Conservation (phyloP, 2,797 vertebrate genomes). For the Balearica regulorum region DNA sequence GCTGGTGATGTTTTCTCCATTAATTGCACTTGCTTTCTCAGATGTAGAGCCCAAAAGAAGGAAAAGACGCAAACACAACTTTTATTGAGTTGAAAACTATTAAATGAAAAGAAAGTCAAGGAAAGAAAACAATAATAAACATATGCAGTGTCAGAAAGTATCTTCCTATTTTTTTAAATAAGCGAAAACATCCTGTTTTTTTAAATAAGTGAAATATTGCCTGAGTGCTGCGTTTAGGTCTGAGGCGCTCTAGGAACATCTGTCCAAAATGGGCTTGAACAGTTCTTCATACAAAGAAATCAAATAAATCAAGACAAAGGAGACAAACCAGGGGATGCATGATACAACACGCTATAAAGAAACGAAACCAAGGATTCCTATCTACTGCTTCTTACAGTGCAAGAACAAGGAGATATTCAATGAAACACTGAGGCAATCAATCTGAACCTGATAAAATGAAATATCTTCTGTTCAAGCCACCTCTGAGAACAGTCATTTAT, state of each 20-base stretch:
- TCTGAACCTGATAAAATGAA: not conserved
- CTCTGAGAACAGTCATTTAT: conserved; percentile 13
- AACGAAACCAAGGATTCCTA: not conserved
- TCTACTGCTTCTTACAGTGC: not conserved
- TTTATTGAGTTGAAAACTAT: not conserved
- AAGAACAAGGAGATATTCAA: not conserved
- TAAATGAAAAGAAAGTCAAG: not conserved
- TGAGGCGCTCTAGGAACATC: not conserved
- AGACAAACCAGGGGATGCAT: not conserved
- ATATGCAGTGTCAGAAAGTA: not conserved
- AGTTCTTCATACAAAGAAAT: not conserved
- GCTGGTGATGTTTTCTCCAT: conserved; percentile 32
- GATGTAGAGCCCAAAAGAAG: not conserved
- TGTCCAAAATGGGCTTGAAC: not conserved
- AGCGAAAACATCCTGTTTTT: not conserved
- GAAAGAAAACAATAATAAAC: not conserved
- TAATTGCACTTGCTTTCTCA: not conserved
- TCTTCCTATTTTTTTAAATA: not conserved
- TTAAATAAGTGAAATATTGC: not conserved
- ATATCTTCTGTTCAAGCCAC: not conserved
- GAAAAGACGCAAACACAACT: not conserved
- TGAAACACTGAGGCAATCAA: not conserved
- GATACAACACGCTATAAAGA: not conserved
- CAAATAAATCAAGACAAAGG: not conserved
- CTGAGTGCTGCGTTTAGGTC: not conserved